Percentiles rank a stretch among this genome's conserved stretches.
Evolutionary conservation across 2,113 vertebrate genomes (phyloP).

Genomic region (Cercopithecus mona): DNA sequence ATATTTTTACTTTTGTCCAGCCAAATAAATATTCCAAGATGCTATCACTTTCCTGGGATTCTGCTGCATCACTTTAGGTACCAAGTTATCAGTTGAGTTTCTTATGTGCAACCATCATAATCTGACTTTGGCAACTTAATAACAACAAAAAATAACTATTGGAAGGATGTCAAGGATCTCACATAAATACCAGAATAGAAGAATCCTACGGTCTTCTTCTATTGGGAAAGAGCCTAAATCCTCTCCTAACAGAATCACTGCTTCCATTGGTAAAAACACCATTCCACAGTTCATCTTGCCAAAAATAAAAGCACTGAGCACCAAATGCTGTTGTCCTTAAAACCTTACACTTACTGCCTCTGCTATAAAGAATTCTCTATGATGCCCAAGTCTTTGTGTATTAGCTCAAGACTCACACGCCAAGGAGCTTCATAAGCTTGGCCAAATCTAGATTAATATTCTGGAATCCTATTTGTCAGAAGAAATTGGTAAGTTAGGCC

Average conservation of each 20-base stretch:
- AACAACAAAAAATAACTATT: not conserved
- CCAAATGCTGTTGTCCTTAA: not conserved
- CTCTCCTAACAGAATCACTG: not conserved
- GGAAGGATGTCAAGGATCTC: not conserved
- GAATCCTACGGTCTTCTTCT: not conserved
- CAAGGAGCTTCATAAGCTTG: not conserved
- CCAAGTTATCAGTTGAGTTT: not conserved
- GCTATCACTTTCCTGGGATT: not conserved
- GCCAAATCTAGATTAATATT: not conserved
- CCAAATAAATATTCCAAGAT: not conserved
- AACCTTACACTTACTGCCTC: not conserved
- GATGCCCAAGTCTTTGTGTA: not conserved
- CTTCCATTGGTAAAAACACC: not conserved
- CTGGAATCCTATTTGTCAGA: not conserved
- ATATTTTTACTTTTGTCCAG: not conserved
- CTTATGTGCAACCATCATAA: not conserved
- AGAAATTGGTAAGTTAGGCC: not conserved
- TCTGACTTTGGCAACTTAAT: not conserved
- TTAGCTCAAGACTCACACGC: not conserved
- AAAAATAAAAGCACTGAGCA: not conserved
- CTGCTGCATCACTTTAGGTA: not conserved
- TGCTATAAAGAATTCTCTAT: not conserved
- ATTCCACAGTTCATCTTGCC: not conserved
- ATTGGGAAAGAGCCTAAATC: not conserved
- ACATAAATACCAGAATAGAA: not conserved